These are phyloP conservation scores for Piprites chloris DNA, from an alignment of 2,113 vertebrate species.

Conservation along the genomic window DNA sequence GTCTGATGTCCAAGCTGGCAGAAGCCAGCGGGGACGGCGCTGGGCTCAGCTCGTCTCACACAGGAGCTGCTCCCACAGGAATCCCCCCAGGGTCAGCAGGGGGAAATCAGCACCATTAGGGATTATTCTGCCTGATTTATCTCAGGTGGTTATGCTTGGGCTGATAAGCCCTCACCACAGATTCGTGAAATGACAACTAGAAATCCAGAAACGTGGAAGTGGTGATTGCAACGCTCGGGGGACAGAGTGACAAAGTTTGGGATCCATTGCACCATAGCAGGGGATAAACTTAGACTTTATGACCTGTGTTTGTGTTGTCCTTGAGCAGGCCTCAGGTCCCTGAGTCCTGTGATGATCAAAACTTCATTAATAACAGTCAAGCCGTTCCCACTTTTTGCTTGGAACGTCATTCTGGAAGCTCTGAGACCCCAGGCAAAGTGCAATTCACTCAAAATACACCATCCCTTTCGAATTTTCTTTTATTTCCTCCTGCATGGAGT, in stretches of 20 bases:
- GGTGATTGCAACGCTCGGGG: not conserved
- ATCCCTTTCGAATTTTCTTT: not conserved
- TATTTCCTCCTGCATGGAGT: not conserved
- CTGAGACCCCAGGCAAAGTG: not conserved
- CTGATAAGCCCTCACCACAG: not conserved
- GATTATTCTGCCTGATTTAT: not conserved
- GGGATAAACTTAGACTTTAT: not conserved
- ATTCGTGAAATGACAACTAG: not conserved
- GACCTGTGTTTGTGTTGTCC: too few species aligned
- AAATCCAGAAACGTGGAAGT: not conserved
- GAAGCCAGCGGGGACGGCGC: not conserved
- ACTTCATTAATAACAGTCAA: not conserved
- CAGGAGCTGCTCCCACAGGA: not conserved
- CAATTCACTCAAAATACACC: fast-evolving
- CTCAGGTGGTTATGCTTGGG: not conserved
- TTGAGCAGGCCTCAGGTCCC: not conserved
- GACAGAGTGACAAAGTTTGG: not conserved
- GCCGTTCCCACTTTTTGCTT: not conserved
- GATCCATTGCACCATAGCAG: too few species aligned
- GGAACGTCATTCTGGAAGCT: not conserved
- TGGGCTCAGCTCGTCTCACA: not conserved
- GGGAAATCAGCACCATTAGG: not conserved
- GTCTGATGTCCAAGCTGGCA: not conserved
- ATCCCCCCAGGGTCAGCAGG: not conserved
- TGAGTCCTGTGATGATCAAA: not conserved